Evolutionary conservation across 2,113 vertebrate species (phyloP).

Genomic region (Lepus americanus): DNA sequence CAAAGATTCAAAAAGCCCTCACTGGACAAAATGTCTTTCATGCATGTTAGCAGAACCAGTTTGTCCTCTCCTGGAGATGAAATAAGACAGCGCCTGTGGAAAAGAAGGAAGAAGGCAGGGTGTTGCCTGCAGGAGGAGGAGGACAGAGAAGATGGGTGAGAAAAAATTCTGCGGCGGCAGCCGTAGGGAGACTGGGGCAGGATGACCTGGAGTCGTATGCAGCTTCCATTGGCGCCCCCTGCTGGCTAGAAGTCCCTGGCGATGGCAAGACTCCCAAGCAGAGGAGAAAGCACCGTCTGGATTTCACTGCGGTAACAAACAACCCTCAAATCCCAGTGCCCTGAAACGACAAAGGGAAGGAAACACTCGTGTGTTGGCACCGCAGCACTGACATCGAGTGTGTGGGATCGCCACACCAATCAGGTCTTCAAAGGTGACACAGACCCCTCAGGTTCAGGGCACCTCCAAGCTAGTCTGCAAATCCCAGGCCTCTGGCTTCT

Average conservation of each 20-base stretch:
- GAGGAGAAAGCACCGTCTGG: neutral
- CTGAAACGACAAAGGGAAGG: neutral
- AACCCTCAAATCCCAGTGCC: no score
- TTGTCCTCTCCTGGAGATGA: neutral
- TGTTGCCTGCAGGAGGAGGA: neutral
- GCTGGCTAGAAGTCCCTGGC: neutral
- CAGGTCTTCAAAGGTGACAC: neutral
- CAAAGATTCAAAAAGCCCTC: constrained; percentile 18
- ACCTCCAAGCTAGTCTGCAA: neutral
- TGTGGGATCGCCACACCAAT: neutral
- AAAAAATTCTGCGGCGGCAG: no score
- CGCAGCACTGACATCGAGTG: neutral
- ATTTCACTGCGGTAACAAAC: neutral
- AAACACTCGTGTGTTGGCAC: neutral
- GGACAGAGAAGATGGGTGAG: neutral
- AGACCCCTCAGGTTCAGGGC: neutral
- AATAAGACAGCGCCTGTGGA: neutral
- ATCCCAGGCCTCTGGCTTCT: neutral
- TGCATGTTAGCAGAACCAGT: neutral
- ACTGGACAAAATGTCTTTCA: neutral
- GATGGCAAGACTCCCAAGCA: neutral
- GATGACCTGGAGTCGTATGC: neutral
- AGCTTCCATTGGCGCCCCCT: neutral
- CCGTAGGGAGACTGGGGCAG: neutral
- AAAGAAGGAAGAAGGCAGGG: neutral